phyloP scores from a whole-genome alignment of 2,888 invertebrate genomes.

The Mylabris sibirica region DNA sequence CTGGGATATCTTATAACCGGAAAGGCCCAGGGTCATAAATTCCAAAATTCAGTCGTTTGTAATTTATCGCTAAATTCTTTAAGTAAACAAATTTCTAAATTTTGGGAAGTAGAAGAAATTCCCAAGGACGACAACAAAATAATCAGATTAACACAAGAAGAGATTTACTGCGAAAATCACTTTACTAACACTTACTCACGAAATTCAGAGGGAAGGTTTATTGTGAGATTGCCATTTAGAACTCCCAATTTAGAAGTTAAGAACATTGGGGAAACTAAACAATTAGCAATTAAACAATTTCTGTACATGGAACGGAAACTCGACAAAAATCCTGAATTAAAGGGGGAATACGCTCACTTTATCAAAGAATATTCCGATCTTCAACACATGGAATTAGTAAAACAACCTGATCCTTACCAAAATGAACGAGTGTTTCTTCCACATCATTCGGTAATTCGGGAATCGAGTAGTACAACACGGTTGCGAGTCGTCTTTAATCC shows the following conservation, averaged over 20 bases:
- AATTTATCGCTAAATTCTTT: neutral
- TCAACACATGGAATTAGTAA: conserved; percentile 29
- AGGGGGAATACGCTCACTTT: conserved; percentile 31
- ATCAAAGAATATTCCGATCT: conserved; percentile 35
- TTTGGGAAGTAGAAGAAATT: conserved; percentile 23
- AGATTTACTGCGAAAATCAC: conserved; percentile 28
- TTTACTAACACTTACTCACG: conserved; percentile 25
- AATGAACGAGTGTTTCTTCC: conserved; percentile 33
- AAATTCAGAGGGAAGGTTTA: conserved; percentile 25
- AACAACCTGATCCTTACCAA: conserved; percentile 8
- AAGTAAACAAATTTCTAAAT: neutral
- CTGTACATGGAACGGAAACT: conserved; percentile 29
- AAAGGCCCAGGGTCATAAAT: neutral
- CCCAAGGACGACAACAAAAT: conserved; percentile 8
- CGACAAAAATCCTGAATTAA: conserved; percentile 20
- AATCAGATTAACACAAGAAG: neutral
- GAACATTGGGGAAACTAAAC: conserved; percentile 28
- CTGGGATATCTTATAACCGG: neutral
- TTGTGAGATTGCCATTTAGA: conserved; percentile 30
- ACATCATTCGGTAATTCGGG: conserved; percentile 40
- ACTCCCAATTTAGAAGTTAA: neutral
- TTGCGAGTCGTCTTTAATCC: conserved; percentile 43
- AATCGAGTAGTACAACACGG: conserved; percentile 35
- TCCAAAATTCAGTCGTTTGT: neutral
- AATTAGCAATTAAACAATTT: conserved; percentile 32